Evolutionary conservation across 1,140 invertebrate species (phyloP).

Genomic region (Globodera ellingtonae): DNA sequence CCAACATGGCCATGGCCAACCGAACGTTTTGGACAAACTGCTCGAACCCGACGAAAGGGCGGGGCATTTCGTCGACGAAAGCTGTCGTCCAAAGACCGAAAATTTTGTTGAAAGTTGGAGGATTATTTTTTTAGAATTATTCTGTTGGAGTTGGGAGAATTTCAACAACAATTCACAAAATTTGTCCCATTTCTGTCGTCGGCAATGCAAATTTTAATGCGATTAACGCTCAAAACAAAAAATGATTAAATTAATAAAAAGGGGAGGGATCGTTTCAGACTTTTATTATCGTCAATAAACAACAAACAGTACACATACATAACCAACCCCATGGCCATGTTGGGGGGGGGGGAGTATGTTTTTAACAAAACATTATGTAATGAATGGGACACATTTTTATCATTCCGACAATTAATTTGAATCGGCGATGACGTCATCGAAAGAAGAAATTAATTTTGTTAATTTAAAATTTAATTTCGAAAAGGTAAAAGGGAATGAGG

Average conservation of each 20-base stretch:
- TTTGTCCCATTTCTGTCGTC: not conserved
- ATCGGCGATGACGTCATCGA: too few relatives aligned
- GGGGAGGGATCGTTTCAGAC: not conserved
- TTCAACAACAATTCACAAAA: not conserved
- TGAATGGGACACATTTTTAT: too few relatives aligned
- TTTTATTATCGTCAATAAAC: not conserved
- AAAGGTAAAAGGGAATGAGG: too few relatives aligned
- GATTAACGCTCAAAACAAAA: not conserved
- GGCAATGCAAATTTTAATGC: conserved; percentile 11
- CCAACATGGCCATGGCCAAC: conserved; percentile 6
- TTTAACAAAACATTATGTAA: too few relatives aligned
- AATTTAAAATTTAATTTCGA: too few relatives aligned
- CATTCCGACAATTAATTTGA: too few relatives aligned
- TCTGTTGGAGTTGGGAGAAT: not conserved
- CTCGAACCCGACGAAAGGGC: not conserved
- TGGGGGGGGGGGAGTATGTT: too few relatives aligned
- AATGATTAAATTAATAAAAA: not conserved
- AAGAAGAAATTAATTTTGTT: too few relatives aligned
- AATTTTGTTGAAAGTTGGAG: not conserved
- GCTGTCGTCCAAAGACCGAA: conserved; percentile 16
- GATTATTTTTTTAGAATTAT: conserved; percentile 3
- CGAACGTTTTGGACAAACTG: not conserved
- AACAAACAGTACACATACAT: too few relatives aligned
- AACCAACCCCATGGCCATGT: too few relatives aligned
- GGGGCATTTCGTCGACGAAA: not conserved